Percentiles rank a stretch among this genome's conserved stretches.
Evolutionary conservation across 1,140 invertebrate genomes (phyloP).

Genomic region (Anastrepha obliqua): DNA sequence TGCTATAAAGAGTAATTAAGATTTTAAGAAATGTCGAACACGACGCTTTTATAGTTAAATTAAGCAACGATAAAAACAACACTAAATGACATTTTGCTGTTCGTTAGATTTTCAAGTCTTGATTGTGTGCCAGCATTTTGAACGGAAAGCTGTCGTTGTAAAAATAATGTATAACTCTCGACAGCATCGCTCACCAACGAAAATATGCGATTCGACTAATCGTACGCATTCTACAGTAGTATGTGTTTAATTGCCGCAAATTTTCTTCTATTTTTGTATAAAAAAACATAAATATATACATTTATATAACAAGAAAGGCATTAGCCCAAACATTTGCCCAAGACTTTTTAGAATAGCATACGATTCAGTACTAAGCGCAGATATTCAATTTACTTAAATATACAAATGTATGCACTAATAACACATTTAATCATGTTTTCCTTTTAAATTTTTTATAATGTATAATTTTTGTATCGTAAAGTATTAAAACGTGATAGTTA

Average conservation of each 20-base stretch:
- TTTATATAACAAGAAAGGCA: no score
- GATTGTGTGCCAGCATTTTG: not conserved
- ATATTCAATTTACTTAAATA: not conserved
- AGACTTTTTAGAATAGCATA: not conserved
- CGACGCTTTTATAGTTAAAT: not conserved
- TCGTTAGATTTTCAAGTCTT: not conserved
- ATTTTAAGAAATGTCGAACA: not conserved
- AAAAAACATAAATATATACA: not conserved
- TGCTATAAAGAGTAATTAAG: not conserved
- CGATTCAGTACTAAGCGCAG: not conserved
- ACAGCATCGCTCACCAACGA: not conserved
- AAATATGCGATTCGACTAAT: not conserved
- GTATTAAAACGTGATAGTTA: slow-evolving; percentile 51
- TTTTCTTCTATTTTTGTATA: not conserved
- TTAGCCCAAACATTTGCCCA: not conserved
- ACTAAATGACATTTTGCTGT: not conserved
- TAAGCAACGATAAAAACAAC: not conserved
- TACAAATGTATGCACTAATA: not conserved
- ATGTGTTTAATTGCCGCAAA: not conserved
- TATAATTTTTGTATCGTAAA: slow-evolving; percentile 38
- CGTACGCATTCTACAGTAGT: not conserved
- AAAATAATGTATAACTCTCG: not conserved
- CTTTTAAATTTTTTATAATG: not conserved
- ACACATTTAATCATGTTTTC: not conserved
- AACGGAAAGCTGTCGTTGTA: not conserved